Evolutionary conservation across 64 coral and sea anemone species (phyloP), one percentile per base, ranked within the genome.

Genomic region (Stichodactyla mertensii): DNA sequence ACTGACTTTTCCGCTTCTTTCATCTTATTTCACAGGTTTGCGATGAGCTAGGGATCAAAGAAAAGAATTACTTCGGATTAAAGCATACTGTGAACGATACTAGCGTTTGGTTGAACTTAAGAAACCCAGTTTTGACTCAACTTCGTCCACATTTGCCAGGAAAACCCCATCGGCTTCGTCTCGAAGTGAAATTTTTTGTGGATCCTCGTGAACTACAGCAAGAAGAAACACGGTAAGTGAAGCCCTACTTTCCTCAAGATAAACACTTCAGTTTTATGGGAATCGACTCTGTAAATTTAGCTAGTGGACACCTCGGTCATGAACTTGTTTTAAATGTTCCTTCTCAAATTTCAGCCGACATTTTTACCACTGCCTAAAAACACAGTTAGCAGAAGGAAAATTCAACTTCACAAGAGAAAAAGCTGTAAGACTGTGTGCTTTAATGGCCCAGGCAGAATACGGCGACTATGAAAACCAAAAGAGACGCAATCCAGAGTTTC

Each of bases 141-240:
- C 88, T 95, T 83, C 87, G 97, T 57, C 97, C 97, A 13, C 93
- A 99, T 86, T 52, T 99, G 60, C 90, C 97, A 56, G 90, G 93
- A 84, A 99, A 99, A 95, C 97, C 93, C 77, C 93, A 99, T 86
- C 93, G 97, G 4, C 90, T 99, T 80, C 93, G 93, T 79, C 93
- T 99, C 24, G 97, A 99, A 87, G 97, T 99, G 12, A 99, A 99
- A 84, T 99, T 99, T 85, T 99, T 92, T 31, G 93, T 99, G 45
- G 89, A 90, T 69, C 97, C 97, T 12, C 90, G 94, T 83, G 97
- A 99, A 99, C 93, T 99, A 67, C 97, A 99, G 55, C 97, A 99
- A 84, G 97, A 99, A 86, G 88, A 92, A 87, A 99, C 97, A 61
- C 90, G 97, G 97, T 99, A 77, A 69, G 56, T 11, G 13, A 74